Evolutionary conservation across 2,797 vertebrate genomes (phyloP).

Genomic region (Chanos chanos): DNA sequence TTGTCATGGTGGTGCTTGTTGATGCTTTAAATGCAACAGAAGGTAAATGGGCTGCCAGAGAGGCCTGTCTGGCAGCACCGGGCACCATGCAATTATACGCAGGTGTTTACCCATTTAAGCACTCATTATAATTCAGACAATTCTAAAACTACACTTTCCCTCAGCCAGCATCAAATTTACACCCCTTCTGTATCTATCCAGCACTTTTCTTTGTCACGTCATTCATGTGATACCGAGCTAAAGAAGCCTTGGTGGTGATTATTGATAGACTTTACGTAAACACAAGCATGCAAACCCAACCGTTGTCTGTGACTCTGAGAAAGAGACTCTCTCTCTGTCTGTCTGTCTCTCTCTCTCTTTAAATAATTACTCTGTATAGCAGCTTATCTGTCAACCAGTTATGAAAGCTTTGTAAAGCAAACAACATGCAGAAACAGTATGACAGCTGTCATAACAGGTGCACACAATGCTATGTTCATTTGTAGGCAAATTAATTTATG

Average conservation of each 20-base stretch:
- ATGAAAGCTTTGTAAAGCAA: no score
- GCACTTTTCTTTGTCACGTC: not conserved
- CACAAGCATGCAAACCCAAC: conserved; percentile 4
- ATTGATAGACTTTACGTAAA: not conserved
- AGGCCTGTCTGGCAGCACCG: conserved; percentile 38
- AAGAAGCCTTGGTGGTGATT: not conserved
- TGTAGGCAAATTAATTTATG: no score
- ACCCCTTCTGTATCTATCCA: conserved; percentile 3
- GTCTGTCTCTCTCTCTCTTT: not conserved
- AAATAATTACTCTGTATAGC: conserved; percentile 18
- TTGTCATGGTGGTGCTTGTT: conserved; percentile 16
- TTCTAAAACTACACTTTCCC: conserved; percentile 25
- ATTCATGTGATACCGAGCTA: not conserved
- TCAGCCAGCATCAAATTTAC: conserved; percentile 18
- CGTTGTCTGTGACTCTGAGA: not conserved
- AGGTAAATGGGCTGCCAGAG: conserved; percentile 35
- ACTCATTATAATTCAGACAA: conserved; percentile 36
- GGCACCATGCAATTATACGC: conserved; percentile 29
- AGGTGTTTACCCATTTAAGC: conserved; percentile 34
- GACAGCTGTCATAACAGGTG: no score
- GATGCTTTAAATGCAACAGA: conserved; percentile 18
- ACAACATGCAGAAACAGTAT: no score
- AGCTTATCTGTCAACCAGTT: not conserved
- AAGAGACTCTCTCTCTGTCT: not conserved
- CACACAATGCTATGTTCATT: no score